These are phyloP conservation scores for Calonectris borealis DNA, from an alignment of 2,113 vertebrate genomes.

Conservation along the genomic window DNA sequence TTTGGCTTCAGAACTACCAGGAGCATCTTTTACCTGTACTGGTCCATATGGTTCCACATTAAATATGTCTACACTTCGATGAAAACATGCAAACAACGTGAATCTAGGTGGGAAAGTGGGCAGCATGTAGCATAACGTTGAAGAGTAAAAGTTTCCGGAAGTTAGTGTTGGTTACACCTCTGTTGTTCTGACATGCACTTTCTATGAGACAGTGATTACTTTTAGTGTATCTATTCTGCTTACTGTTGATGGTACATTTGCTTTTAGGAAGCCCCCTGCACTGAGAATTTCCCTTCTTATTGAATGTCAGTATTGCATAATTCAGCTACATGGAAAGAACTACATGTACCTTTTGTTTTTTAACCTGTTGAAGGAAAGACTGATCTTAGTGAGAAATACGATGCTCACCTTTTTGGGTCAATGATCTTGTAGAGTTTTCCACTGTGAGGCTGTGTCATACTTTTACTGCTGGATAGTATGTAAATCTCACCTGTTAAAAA, in stretches of 20 bases:
- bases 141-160: not conserved
- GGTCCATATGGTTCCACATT: not conserved
- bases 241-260: not conserved
- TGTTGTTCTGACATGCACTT: not conserved
- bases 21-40: not conserved
- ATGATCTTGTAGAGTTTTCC: constrained; percentile 96
- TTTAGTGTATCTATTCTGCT: not conserved
- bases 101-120: not conserved
- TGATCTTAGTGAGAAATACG: not conserved
- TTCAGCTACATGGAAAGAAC: not conserved
- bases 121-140: not conserved
- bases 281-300: not conserved
- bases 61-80: not conserved
- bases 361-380: not conserved
- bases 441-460: constrained; percentile 89
- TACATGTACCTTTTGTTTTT: not conserved
- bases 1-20: not conserved
- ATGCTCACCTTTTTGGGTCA: constrained; percentile 92
- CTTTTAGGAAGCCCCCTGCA: not conserved
- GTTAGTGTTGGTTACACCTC: not conserved
- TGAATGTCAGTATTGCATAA: not conserved
- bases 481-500: constrained; percentile 91
- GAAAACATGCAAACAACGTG: not conserved
- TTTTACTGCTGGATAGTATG: constrained; percentile 95
- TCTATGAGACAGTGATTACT: not conserved